These are phyloP conservation scores for Agrotis exclamationis DNA, from an alignment of 2,888 invertebrate genomes.

Conservation along the genomic window DNA sequence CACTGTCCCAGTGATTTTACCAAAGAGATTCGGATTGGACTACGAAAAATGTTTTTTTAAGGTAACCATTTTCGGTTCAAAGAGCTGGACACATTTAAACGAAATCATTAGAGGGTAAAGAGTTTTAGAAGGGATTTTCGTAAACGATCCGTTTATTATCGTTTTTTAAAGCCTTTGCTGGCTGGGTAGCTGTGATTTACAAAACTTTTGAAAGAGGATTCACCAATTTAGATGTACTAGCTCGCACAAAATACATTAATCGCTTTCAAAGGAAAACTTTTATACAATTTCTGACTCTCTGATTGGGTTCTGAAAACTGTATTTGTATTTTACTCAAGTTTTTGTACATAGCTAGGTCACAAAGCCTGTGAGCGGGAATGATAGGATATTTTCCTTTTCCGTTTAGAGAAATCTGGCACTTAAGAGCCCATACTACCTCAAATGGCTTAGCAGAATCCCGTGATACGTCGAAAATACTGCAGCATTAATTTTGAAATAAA, in stretches of 20 bases:
- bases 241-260: neutral
- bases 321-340: neutral
- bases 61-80: conserved; percentile 22
- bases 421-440: too few species aligned
- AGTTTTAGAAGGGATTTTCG: conserved; percentile 26
- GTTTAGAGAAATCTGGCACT: too few species aligned
- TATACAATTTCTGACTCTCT: neutral
- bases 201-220: neutral
- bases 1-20: conserved; percentile 16
- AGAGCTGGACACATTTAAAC: conserved; percentile 18
- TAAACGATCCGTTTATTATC: conserved; percentile 4
- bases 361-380: too few species aligned
- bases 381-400: too few species aligned
- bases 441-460: too few species aligned
- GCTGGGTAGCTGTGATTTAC: neutral
- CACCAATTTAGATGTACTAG: too few species aligned
- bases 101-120: conserved; percentile 27
- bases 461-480: too few species aligned
- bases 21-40: conserved; percentile 15
- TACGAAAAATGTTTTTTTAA: conserved; percentile 26
- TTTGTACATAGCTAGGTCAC: too few species aligned
- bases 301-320: neutral
- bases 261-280: neutral
- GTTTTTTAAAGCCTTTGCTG: neutral
- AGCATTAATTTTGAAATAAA: too few species aligned